These are phyloP conservation scores for Allacma fusca DNA, from an alignment of 2,888 invertebrate genomes.

Conservation along the genomic window DNA sequence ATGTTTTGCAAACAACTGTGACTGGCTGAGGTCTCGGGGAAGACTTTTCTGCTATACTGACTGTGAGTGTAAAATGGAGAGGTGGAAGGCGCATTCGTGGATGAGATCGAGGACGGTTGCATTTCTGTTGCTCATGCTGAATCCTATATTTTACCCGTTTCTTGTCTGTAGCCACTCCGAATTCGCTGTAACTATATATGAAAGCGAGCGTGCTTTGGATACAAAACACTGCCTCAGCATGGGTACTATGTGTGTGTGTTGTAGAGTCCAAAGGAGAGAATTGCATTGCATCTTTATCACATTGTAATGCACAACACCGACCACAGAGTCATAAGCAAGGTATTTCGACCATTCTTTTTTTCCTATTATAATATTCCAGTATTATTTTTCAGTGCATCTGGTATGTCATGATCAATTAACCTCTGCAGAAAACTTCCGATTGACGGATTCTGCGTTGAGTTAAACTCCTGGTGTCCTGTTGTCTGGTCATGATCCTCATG, in stretches of 20 bases:
- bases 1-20: constrained; percentile 8
- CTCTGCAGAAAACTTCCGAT: too few relatives aligned
- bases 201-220: neutral
- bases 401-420: neutral
- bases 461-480: too few relatives aligned
- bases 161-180: constrained; percentile 3
- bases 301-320: constrained; percentile 28
- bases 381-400: neutral
- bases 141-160: constrained; percentile 33
- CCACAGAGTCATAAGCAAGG: constrained; percentile 18
- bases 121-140: constrained; percentile 38
- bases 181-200: neutral
- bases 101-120: constrained; percentile 29
- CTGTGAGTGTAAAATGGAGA: constrained; percentile 17
- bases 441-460: too few relatives aligned
- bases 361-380: neutral
- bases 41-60: constrained; percentile 30
- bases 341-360: neutral
- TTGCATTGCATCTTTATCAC: constrained; percentile 30
- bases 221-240: constrained; percentile 7
- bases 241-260: neutral
- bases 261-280: constrained; percentile 19
- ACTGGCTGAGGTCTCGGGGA: constrained; percentile 22
- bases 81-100: constrained; percentile 41
- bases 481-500: too few relatives aligned